Base-by-base conservation (phyloP, 2,113 vertebrate genomes). In the Cochlearius cochlearius region DNA sequence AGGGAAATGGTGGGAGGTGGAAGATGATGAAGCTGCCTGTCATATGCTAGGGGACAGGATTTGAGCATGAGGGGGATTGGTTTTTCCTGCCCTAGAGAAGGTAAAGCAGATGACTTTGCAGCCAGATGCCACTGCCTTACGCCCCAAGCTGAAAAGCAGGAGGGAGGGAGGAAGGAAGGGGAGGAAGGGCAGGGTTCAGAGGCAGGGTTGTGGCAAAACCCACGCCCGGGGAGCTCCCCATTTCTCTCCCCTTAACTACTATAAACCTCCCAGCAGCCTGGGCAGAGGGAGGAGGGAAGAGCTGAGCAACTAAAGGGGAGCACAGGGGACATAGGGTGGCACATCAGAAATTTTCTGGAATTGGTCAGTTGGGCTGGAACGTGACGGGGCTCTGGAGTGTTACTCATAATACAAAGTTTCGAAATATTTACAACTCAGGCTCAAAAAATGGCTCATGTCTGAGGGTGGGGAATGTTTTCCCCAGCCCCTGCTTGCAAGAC, bases 371-470 rank as follows among this genome's bases (percentile, higher is more conserved):
- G 75, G 86, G 69, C 67, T 91, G 93, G 71, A 88, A 80, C 9
- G 4, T 34, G 64, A 52, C 1, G 0, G 52, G 52, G 43, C 93
- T 93, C 94, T 77, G 25, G 88, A 94, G 95, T 88, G 60, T 96
- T 94, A 94, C 38, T 96, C 86, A 77, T 80, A 90, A 41, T 29
- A 74, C 71, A 66, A 80, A 84, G 88, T 96, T 96, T 93, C 39
- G 19, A 96, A 97, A 96, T 92, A 93, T 49, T 64, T 71, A 72
- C 79, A 86, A 90, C 75, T 97, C 88, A 95, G 0, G 2, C 75
- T 92, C 38, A 83, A 93, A 96, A 96, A 93, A 96, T 88, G 4
- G 75, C n/a, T 92, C 50, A 13, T 80, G 59, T 96, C 79, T 81
- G 86, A 92, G 94, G 90, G 92, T 3, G 59, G 72, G 55, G 94